A percentile compares a stretch with the other conserved stretches of the same genome.
phyloP scores from a whole-genome alignment of 1,140 invertebrate genomes.

The Rhyzopertha dominica region DNA sequence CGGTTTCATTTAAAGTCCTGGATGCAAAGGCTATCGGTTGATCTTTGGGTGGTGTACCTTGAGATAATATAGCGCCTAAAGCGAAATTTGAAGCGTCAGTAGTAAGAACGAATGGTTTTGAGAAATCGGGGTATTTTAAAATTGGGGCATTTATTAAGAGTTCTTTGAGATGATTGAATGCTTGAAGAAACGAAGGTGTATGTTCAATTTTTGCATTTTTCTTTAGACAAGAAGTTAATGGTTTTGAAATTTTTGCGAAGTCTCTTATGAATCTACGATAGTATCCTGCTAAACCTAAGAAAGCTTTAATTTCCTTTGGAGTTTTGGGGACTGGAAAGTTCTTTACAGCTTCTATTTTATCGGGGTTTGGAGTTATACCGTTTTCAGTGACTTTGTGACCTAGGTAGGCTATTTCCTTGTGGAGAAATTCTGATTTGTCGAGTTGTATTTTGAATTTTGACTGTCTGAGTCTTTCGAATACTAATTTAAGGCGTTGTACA shows the following conservation, averaged over 20 bases:
- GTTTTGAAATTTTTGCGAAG: too few relatives aligned
- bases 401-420: slow-evolving; percentile 25
- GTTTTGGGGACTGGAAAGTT: slow-evolving; percentile 28
- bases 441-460: slow-evolving; percentile 26
- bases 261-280: too few relatives aligned
- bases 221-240: too few relatives aligned
- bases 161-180: too few relatives aligned
- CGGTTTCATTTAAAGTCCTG: too few relatives aligned
- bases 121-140: slow-evolving; percentile 40
- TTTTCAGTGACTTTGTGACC: slow-evolving; percentile 23
- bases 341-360: slow-evolving; percentile 22
- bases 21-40: too few relatives aligned
- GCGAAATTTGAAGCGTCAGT: slow-evolving; percentile 42
- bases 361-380: slow-evolving; percentile 25
- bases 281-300: too few relatives aligned
- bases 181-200: too few relatives aligned
- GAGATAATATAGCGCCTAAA: slow-evolving; percentile 35
- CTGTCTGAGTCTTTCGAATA: slow-evolving; percentile 22
- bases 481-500: slow-evolving; percentile 19
- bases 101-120: slow-evolving; percentile 36
- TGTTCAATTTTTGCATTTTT: too few relatives aligned
- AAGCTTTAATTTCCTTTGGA: slow-evolving; percentile 28
- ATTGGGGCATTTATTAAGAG: too few relatives aligned
- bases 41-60: too few relatives aligned
- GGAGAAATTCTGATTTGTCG: slow-evolving; percentile 29